These are phyloP conservation scores for Neofelis nebulosa DNA, from an alignment of 2,113 vertebrate species.

Conservation along the genomic window DNA sequence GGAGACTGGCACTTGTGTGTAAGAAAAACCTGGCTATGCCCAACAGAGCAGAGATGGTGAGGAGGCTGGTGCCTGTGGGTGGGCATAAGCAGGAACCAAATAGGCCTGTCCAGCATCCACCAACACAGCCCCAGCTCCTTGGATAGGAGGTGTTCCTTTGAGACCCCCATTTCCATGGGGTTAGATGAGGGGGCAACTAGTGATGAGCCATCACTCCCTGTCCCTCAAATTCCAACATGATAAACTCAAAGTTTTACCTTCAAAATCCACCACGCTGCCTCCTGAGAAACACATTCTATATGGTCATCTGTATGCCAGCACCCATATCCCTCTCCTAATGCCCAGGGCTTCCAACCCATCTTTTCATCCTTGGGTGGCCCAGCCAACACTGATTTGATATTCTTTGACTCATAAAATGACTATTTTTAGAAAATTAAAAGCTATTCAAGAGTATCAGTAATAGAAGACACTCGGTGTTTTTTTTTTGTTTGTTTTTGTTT, in stretches of 20 bases:
- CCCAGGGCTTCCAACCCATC: not conserved
- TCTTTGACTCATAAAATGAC: conserved; percentile 54
- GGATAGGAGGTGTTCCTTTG: not conserved
- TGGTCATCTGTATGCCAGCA: not conserved
- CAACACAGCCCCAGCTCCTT: not conserved
- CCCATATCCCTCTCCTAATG: not conserved
- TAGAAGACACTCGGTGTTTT: not conserved
- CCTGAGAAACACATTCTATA: conserved; percentile 27
- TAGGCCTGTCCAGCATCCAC: not conserved
- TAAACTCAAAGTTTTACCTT: conserved; percentile 65
- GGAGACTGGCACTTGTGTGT: not conserved
- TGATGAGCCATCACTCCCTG: conserved; percentile 6
- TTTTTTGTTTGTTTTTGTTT: no score
- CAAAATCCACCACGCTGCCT: conserved; percentile 7
- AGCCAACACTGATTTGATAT: conserved; percentile 66
- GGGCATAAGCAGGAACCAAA: not conserved
- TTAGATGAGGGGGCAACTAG: not conserved
- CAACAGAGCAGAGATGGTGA: not conserved
- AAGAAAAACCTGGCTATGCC: not conserved
- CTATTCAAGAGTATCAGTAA: conserved; percentile 1
- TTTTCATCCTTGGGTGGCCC: not conserved
- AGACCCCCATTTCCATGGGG: not conserved
- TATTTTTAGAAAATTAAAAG: conserved; percentile 12
- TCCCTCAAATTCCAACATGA: conserved; percentile 77
- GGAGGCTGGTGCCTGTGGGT: not conserved